Evolutionary conservation across 1,140 invertebrate genomes (phyloP), one percentile per base, ranked within the genome.

Genomic region (Camponotus floridanus): DNA sequence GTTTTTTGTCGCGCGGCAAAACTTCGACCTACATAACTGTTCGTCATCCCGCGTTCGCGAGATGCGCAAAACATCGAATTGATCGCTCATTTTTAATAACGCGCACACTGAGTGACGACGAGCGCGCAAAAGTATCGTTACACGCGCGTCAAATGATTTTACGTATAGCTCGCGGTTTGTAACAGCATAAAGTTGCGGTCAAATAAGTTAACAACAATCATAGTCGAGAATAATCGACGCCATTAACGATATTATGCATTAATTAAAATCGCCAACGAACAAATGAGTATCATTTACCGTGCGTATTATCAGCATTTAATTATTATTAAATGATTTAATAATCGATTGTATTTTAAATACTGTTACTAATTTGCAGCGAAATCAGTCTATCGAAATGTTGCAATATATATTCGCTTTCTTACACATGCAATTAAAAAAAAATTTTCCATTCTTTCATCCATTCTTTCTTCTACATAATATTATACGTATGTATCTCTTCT

Each of bases 261-360:
- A 81, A 81, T 81, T 81, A 81, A 81, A 81, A 81, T 81, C 67
- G 39, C 79, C 67, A 45, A 81, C 36, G 51, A 81, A 26, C 67
- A 55, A 71, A 73, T 39, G 79, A 73, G 79, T 81, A 81, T 71
- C 51, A 55, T 18, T 81, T 73, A 45, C 67, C 67, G 11, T 55
- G 65, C 26, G 39, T 55, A 61, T 71, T 81, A 71, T 81, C 51
- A 36, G 51, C 79, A 33, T 59, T 81, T 33, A 59, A 59, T 55
- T 73, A 45, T 81, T 81, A 59, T 70, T 42, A 39, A 61, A 55
- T 73, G 39, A 81, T 81, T 81, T 81, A 73, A 81, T 81, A 70
- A 68, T 33, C 51, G 67, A 81, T 70, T 21, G 39, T 18, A 70
- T 59, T 81, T 81, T 61, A 81, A 71, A 70, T 81, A 81, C 71